Evolutionary conservation across 2,888 invertebrate species (phyloP), one percentile per base, ranked within the genome.

Genomic region (Spilarctia lutea): DNA sequence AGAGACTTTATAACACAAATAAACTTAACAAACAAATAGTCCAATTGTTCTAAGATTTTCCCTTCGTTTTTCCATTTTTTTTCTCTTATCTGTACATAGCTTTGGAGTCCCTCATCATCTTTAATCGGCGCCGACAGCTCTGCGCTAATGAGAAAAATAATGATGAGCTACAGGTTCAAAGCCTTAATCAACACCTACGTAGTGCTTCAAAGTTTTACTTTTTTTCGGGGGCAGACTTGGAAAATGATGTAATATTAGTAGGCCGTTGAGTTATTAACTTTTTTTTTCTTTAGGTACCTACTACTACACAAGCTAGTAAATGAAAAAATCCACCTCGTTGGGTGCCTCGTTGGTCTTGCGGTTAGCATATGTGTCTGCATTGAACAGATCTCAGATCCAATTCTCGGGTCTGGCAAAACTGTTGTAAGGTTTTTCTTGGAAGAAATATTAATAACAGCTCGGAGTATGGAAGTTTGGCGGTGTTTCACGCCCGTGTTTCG

Each of bases 91-190:
- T 89, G 86, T 79, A 83, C 81, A 69, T 74, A 73, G 75, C 90
- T 76, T 87, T 85, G 86, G 80, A 84, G 77, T 79, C 83, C 84
- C 87, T 89, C 91, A 87, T 93, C 92, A 90, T 90, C 91, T 91
- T 91, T 92, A 93, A 93, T 92, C 93, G 91, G 82, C 83, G 89
- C 88, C 89, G 91, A 91, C 93, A 92, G 91, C 87, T 88, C 89
- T 83, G 89, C 91, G 86, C 92, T 94, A 94, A 94, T 94, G 94
- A 94, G 94, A 94, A 94, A 94, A 93, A 94, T 94, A 94, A 94
- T 93, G 94, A 94, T 90, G 91, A 89, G 88, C 87, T 79, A 83
- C 84, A 76, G 86, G 86, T 86, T 91, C 91, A 90, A 88, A 91
- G 88, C 88, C 76, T 88, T 92, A 94, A 93, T 94, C 91, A 93